A percentile compares a stretch with the other conserved stretches of the same genome.
phyloP scores from a whole-genome alignment of 2,888 invertebrate genomes.

The Caenorhabditis plicata region DNA sequence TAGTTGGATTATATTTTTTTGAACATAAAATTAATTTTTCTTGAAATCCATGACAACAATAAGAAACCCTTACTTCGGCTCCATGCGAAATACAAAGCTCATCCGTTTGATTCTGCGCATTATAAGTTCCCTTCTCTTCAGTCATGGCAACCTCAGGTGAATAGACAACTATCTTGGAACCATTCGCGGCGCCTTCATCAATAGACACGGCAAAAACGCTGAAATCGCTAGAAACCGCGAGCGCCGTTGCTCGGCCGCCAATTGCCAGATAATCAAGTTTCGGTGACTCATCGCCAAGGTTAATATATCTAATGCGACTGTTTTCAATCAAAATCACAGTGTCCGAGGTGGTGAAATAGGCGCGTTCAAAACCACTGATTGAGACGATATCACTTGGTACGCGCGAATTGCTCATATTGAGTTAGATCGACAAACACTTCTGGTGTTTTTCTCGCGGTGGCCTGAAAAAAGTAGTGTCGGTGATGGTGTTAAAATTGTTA shows the following conservation, averaged over 20 bases:
- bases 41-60: neutral
- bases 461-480: slow-evolving; percentile 12
- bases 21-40: too few species aligned
- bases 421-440: slow-evolving; percentile 37
- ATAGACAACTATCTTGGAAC: slow-evolving; percentile 25
- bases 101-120: slow-evolving; percentile 8
- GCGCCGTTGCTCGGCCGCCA: slow-evolving; percentile 14
- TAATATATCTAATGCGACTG: slow-evolving; percentile 15
- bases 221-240: slow-evolving; percentile 29
- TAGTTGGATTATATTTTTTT: too few species aligned
- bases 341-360: slow-evolving; percentile 13
- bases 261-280: slow-evolving; percentile 9
- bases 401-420: slow-evolving; percentile 45
- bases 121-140: slow-evolving; percentile 21
- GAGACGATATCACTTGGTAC: slow-evolving; percentile 24
- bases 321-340: slow-evolving; percentile 18
- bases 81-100: slow-evolving; percentile 32
- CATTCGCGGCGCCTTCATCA: slow-evolving; percentile 32
- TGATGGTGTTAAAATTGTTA: neutral
- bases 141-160: slow-evolving; percentile 10
- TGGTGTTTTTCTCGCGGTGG: slow-evolving; percentile 23
- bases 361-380: slow-evolving; percentile 24
- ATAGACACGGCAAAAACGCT: slow-evolving; percentile 16
- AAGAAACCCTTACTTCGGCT: slow-evolving; percentile 25
- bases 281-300: slow-evolving; percentile 5